Evolutionary conservation across 92 coral and sea anemone genomes (phyloP).

Genomic region (Paragorgia papillata): DNA sequence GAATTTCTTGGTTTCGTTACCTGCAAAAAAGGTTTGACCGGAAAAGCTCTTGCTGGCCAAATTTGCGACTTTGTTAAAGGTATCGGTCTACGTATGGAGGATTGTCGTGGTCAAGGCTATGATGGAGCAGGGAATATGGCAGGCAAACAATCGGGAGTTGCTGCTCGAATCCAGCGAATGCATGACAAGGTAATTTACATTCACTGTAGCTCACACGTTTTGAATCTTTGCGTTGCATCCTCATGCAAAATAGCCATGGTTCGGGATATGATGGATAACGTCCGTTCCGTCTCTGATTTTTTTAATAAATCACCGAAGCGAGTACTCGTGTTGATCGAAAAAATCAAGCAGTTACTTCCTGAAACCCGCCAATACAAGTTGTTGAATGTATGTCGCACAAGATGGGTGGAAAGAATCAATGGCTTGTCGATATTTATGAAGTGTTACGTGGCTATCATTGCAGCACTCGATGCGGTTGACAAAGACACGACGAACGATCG

Average conservation of each 20-base stretch:
- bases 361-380: constrained; percentile 31
- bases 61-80: constrained; percentile 24
- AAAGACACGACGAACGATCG: constrained; percentile 28
- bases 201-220: constrained; percentile 10
- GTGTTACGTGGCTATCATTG: constrained; percentile 19
- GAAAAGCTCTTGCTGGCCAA: constrained; percentile 23
- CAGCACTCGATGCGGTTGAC: constrained; percentile 28
- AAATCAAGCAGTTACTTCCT: constrained; percentile 36
- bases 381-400: constrained; percentile 37
- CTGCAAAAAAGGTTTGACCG: constrained; percentile 32
- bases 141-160: constrained; percentile 55
- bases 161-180: constrained; percentile 31
- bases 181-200: constrained; percentile 26
- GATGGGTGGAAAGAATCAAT: constrained; percentile 39
- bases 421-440: constrained; percentile 30
- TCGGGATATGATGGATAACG: constrained; percentile 44
- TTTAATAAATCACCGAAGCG: constrained; percentile 49
- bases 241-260: constrained; percentile 19
- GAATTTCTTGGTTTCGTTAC: constrained; percentile 45
- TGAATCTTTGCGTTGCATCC: constrained; percentile 46
- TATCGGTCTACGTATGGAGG: constrained; percentile 27
- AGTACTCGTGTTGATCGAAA: constrained; percentile 12
- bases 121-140: constrained; percentile 56
- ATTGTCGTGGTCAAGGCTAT: constrained; percentile 54
- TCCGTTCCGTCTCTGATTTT: constrained; percentile 32